Evolutionary conservation across 1,140 invertebrate genomes (phyloP).

Genomic region (Ceratina japonica): DNA sequence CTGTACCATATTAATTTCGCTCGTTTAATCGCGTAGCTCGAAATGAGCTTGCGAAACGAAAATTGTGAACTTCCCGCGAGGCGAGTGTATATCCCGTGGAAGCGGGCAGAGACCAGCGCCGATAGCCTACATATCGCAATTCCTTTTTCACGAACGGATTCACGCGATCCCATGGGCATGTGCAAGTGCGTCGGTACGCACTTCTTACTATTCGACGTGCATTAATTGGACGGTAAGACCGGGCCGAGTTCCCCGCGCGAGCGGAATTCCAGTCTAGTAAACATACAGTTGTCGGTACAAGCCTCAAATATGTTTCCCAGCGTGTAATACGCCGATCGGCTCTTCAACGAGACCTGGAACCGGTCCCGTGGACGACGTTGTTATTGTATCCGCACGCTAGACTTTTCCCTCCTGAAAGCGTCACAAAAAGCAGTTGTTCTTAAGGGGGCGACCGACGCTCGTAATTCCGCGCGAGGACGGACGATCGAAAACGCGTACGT

Average conservation of each 20-base stretch:
- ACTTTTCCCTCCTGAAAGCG: neutral
- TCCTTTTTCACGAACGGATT: neutral
- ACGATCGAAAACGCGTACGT: neutral
- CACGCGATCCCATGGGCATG: constrained; percentile 21
- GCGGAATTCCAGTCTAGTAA: constrained; percentile 73
- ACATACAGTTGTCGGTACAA: constrained; percentile 58
- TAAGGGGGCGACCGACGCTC: neutral
- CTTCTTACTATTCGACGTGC: constrained; percentile 56
- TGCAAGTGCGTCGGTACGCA: constrained; percentile 24
- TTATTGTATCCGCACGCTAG: neutral
- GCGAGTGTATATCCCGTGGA: neutral
- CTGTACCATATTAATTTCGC: neutral
- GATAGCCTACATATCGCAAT: neutral
- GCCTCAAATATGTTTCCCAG: constrained; percentile 56
- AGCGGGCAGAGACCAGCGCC: no score
- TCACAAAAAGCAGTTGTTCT: neutral
- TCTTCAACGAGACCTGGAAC: constrained; percentile 16
- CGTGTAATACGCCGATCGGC: constrained; percentile 30
- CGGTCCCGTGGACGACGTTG: neutral
- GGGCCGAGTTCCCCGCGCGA: constrained; percentile 41
- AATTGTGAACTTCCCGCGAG: neutral
- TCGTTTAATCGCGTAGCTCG: neutral
- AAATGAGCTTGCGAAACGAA: neutral
- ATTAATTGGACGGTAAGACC: constrained; percentile 63
- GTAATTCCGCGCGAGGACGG: neutral